Evolutionary conservation across 2,113 vertebrate genomes (phyloP).

Genomic region (Sitta europaea): DNA sequence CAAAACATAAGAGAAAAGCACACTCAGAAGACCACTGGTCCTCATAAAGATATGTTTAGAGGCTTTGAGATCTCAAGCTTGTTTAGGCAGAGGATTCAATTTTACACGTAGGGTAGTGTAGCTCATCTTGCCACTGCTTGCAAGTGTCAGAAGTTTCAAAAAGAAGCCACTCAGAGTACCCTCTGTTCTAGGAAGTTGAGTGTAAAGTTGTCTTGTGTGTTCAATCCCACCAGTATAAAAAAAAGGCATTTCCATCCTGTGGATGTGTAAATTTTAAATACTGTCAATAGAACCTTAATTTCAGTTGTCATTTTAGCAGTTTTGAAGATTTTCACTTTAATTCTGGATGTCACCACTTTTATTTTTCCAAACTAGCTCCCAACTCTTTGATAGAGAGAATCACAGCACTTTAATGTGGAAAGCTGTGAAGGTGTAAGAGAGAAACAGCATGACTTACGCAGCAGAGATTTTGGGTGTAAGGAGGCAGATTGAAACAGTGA

Average conservation of each 20-base stretch:
- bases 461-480: background rate
- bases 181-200: background rate
- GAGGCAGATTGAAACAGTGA: background rate
- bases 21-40: background rate
- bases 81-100: background rate
- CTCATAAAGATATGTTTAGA: background rate
- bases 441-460: background rate
- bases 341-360: background rate
- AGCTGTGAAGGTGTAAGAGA: background rate
- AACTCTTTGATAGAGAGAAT: background rate
- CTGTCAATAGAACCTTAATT: background rate
- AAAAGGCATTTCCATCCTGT: background rate
- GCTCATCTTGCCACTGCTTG: background rate
- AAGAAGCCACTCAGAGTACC: background rate
- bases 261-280: background rate
- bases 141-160: background rate
- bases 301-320: background rate
- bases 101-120: background rate
- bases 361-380: background rate
- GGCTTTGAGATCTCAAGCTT: background rate
- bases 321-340: background rate
- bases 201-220: background rate
- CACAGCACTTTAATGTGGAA: background rate
- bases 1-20: background rate
- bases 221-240: background rate